Evolutionary conservation across 2,113 vertebrate genomes (phyloP), one percentile per base, ranked within the genome.

Genomic region (cattle (Bos taurus)): DNA sequence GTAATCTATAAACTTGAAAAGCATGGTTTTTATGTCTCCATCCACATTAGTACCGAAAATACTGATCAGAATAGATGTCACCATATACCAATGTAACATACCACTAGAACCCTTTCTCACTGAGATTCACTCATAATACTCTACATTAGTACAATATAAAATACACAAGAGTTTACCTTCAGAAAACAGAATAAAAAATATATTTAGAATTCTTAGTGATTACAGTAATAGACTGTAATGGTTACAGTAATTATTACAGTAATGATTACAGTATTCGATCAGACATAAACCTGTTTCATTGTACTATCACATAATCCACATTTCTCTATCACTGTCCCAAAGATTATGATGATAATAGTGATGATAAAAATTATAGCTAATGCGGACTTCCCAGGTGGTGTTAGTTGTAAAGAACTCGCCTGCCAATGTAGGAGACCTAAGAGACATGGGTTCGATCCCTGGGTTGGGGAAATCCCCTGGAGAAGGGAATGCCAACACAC

Each of bases 121-220:
- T 88, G 12, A 93, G 71, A 78, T 43, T 56, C 16, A 96, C 40
- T 25, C 26, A 28, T 88, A 91, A 91, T 57, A 67, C 33, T 91
- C 36, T 77, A 93, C 21, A 17, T 86, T 30, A 64, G 46, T 84
- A 90, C 7, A 77, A 30, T 40, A 16, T 87, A 95, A 36, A 86
- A 74, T 52, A 71, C 23, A 82, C 13, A 6, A 64, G 43, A 36
- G 30, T 64, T 94, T 90, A 59, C 85, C 64, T 96, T 87, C 25
- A 94, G 60, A 93, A 96, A 82, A 88, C 12, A 94, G 60, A 67
- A 67, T 46, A 77, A 95, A 57, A 90, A 90, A 82, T 87, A 78
- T 71, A 93, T 92, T 81, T 88, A 83, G 30, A 97, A 91, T 88
- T 96, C 77, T 90, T 96, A 96, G 81, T 85, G 36, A 80, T 78